phyloP scores from a whole-genome alignment of 2,113 vertebrate species.

The Chaetops frenatus region DNA sequence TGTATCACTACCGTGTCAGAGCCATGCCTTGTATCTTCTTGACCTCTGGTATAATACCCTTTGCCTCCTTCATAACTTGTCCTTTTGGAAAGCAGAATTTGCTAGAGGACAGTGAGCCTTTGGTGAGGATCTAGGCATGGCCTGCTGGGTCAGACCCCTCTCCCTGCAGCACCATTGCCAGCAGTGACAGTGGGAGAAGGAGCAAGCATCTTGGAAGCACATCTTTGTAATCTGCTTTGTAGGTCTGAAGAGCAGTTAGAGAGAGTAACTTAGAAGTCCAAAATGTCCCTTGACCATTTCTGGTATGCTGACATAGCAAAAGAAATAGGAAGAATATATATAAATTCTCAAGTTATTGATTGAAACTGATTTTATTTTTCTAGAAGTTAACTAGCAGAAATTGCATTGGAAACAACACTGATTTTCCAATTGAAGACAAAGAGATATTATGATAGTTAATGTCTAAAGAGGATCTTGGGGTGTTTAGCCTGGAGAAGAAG shows the following conservation, averaged over 20 bases:
- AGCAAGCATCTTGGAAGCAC: not conserved
- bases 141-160: not conserved
- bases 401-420: not conserved
- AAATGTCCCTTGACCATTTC: not conserved
- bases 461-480: not conserved
- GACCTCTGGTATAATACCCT: not conserved
- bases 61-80: not conserved
- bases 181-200: not conserved
- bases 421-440: not conserved
- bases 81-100: not conserved
- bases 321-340: not conserved
- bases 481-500: not conserved
- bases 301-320: not conserved
- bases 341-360: not conserved
- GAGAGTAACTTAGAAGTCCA: not conserved
- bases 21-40: not conserved
- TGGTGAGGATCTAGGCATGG: not conserved
- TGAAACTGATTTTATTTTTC: not conserved
- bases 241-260: not conserved
- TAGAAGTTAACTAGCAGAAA: not conserved
- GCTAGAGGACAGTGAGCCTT: not conserved
- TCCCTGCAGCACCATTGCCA: accelerated
- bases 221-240: not conserved
- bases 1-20: not conserved
- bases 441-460: not conserved